Evolutionary conservation across 2,113 vertebrate genomes (phyloP).

Genomic region (Craseonycteris thonglongyai): DNA sequence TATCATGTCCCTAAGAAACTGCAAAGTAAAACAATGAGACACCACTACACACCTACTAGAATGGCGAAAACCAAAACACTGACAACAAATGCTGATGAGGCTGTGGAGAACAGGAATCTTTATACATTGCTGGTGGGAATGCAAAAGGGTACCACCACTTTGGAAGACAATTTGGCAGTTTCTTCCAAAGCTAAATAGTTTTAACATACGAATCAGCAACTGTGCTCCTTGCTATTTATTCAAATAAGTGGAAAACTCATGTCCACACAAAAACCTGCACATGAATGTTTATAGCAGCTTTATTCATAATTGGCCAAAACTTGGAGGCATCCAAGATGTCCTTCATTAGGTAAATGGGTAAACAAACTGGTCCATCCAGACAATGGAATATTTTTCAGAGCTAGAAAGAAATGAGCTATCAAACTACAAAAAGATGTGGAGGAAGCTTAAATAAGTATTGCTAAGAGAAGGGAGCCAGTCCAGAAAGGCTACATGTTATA

Average conservation of each 20-base stretch:
- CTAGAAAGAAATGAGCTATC: background rate
- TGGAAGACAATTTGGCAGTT: background rate
- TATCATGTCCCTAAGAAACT: background rate
- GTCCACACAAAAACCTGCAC: background rate
- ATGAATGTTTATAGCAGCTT: constrained; percentile 5
- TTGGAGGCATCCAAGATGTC: background rate
- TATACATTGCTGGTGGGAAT: background rate
- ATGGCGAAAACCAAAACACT: background rate
- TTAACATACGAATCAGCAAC: background rate
- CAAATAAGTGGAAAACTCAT: background rate
- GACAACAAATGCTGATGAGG: background rate
- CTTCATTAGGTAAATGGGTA: background rate
- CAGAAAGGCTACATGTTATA: background rate
- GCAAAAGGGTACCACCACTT: background rate
- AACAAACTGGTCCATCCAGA: background rate
- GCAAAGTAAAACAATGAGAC: background rate
- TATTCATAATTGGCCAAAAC: constrained; percentile 23
- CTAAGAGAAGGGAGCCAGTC: constrained; percentile 1
- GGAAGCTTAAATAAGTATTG: background rate
- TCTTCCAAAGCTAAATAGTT: background rate
- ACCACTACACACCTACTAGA: background rate
- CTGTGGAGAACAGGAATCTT: background rate
- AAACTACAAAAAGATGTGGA: constrained; percentile 11
- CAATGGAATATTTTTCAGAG: background rate
- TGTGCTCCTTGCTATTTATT: background rate